phyloP scores from a whole-genome alignment of 1,140 invertebrate species.

The Diabrotica undecimpunctata region DNA sequence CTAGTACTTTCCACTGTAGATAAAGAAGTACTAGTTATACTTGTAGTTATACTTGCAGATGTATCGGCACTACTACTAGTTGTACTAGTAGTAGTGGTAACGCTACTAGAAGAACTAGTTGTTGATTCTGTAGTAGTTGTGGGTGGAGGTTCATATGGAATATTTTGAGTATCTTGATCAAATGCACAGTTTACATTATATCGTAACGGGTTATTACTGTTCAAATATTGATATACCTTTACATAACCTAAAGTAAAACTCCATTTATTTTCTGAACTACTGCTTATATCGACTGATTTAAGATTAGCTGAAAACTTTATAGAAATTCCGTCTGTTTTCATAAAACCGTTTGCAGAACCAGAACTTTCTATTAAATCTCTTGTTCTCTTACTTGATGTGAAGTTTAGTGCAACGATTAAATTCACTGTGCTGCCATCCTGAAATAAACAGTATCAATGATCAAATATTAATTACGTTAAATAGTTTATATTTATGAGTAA shows the following conservation, averaged over 20 bases:
- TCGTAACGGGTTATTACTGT: not conserved
- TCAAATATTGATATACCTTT: constrained; percentile 22
- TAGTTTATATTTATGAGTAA: too few relatives aligned
- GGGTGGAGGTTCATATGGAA: too few relatives aligned
- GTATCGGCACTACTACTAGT: too few relatives aligned
- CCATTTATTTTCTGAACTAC: constrained; percentile 14
- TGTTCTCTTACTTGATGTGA: not conserved
- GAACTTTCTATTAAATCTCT: not conserved
- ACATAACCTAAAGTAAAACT: constrained; percentile 21
- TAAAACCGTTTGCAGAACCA: constrained; percentile 19
- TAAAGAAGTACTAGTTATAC: too few relatives aligned
- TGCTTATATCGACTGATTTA: constrained; percentile 14
- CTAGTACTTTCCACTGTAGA: too few relatives aligned
- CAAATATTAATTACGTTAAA: too few relatives aligned
- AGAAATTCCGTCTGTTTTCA: constrained; percentile 14
- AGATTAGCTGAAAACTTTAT: constrained; percentile 19
- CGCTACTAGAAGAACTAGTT: too few relatives aligned
- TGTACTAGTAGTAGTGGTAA: too few relatives aligned
- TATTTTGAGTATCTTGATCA: not conserved
- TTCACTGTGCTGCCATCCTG: constrained; percentile 16
- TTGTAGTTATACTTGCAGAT: too few relatives aligned
- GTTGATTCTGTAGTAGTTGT: too few relatives aligned
- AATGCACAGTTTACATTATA: not conserved
- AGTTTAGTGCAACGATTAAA: constrained; percentile 24
- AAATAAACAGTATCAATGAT: constrained; percentile 3